These are phyloP conservation scores for Temnothorax curvispinosus DNA, from an alignment of 1,140 invertebrate genomes.

Conservation along the genomic window DNA sequence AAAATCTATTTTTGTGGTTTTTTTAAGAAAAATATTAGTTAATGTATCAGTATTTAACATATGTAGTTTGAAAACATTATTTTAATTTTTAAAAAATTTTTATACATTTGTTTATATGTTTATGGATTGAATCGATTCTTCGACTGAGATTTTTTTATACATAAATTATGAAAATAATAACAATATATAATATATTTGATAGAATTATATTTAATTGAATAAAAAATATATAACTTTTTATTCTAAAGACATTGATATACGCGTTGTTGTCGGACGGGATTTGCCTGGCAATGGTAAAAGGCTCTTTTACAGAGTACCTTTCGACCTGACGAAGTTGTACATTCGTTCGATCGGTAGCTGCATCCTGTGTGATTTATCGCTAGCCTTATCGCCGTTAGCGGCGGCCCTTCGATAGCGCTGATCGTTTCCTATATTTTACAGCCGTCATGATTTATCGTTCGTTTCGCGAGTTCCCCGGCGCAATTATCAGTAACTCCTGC, in stretches of 20 bases:
- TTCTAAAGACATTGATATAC: not conserved
- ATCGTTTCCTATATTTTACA: constrained; percentile 78
- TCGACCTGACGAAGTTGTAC: constrained; percentile 49
- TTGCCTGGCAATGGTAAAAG: constrained; percentile 44
- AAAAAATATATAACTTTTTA: not conserved
- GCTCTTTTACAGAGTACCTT: constrained; percentile 53
- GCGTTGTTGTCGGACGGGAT: constrained; percentile 19
- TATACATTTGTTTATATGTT: not conserved
- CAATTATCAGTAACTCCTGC: constrained; percentile 76
- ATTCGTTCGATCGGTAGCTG: constrained; percentile 71
- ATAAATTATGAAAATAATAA: constrained; percentile 3
- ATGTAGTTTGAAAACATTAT: not conserved
- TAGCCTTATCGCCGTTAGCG: constrained; percentile 72
- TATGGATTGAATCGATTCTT: not conserved
- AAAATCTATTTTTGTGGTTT: not conserved
- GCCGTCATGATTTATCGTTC: constrained; percentile 73
- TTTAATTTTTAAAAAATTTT: not conserved
- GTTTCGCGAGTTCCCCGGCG: constrained; percentile 71
- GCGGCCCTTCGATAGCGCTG: constrained; percentile 73
- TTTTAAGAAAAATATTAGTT: not conserved
- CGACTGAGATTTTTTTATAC: not conserved
- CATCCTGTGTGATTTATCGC: constrained; percentile 74
- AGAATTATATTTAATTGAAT: not conserved
- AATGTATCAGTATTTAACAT: not conserved
- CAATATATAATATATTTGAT: not conserved